Evolutionary conservation across 53 echinoderm and acorn worm species (phyloP).

Genomic region (Temnopleurus reevesii): DNA sequence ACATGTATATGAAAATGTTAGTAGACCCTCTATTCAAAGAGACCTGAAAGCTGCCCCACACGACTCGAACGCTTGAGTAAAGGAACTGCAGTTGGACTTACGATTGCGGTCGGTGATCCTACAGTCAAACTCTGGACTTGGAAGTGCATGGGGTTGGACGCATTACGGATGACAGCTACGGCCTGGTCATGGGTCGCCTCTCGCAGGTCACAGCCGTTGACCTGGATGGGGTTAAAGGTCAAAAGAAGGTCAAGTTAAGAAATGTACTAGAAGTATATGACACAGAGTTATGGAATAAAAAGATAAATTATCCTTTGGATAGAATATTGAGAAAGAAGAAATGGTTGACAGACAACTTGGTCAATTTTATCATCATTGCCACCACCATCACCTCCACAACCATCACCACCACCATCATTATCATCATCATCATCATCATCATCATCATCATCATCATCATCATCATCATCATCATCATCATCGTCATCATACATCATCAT

Average conservation of each 20-base stretch:
- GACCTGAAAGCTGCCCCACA: conserved; percentile 41
- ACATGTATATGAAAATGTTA: too few species aligned
- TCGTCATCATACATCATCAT: not conserved
- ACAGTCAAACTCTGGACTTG: conserved; percentile 83
- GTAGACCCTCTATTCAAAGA: conserved; percentile 11
- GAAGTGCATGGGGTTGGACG: conserved; percentile 89
- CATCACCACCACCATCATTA: not conserved
- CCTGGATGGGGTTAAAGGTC: conserved; percentile 64
- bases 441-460: conserved; percentile 13
- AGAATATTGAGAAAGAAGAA: not conserved
- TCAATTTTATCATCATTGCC: not conserved
- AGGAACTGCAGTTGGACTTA: conserved; percentile 67
- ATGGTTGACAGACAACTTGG: not conserved
- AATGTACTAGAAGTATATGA: too few species aligned
- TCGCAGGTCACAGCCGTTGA: conserved; percentile 88
- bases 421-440: not conserved
- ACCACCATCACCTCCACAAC: not conserved
- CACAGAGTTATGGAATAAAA: not conserved
- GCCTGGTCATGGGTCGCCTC: conserved; percentile 94
- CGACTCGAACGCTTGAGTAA: conserved; percentile 41
- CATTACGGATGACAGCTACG: conserved; percentile 93
- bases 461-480: not conserved
- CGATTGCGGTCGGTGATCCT: conserved; percentile 66
- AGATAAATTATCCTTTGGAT: not conserved
- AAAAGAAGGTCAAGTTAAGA: not conserved